Base-by-base conservation (phyloP, 2,888 invertebrate genomes). In the Dione vanillae region DNA sequence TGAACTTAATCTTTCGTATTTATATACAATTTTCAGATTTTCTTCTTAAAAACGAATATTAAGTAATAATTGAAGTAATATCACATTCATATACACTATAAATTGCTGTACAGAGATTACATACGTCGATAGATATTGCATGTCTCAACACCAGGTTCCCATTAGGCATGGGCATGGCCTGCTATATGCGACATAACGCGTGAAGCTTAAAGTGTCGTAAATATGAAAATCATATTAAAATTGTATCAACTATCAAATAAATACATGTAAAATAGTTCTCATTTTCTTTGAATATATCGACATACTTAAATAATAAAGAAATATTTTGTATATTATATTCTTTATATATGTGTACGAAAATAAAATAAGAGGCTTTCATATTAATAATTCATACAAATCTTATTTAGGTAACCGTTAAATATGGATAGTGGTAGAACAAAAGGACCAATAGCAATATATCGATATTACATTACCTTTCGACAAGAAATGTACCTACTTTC, bases 351-450 rank as follows among this genome's bases (percentile, higher is more conserved):
- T n/a, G n/a, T n/a, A n/a, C n/a, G n/a, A n/a, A n/a, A n/a, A n/a
- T n/a, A n/a, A n/a, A n/a, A n/a, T n/a, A 56, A 37, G 35, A 35
- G 35, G 10, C 16, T 27, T 27, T 0, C 37, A 56, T 16, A 40
- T 56, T 16, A 56, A 56, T 56, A 56, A 56, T 56, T 56, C 56
- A 56, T 56, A 56, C 16, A 56, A 56, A 56, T 56, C 56, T 56
- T 16, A 56, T 40, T 40, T 56, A 40, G 16, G 10, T 37, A 40
- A 56, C 37, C 20, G 27, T 35, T 45, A 45, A 61, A 61, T 61
- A 35, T 45, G 27, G 45, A 27, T 61, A 45, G 35, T 61, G 35
- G 11, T 35, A 61, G 61, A 61, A 61, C 61, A 61, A 61, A 61
- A 61, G 61, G 35, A n/a, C 11, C 10, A 10, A 37, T n/a, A 45